Conservation (phyloP, 2,113 vertebrate genomes). For the Ptyas mucosa region DNA sequence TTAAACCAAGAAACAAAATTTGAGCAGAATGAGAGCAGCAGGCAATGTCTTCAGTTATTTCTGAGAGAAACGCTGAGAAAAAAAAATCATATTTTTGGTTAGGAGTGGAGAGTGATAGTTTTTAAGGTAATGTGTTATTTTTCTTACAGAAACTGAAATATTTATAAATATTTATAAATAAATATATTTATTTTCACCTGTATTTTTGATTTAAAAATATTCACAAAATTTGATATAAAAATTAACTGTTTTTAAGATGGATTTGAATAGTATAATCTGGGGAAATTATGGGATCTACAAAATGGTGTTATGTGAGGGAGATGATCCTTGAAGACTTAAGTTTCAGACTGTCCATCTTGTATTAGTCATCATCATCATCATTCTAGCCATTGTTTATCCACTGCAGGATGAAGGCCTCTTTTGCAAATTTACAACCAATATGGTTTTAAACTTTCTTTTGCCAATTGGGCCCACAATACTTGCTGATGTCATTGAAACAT, state of each 20-base stretch:
- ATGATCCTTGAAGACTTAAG: neutral
- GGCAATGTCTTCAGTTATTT: neutral
- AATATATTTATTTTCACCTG: neutral
- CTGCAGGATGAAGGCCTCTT: neutral
- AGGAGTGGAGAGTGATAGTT: neutral
- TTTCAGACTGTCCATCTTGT: neutral
- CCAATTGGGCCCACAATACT: neutral
- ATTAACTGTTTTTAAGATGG: neutral
- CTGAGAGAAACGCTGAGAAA: neutral
- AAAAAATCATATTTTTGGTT: neutral
- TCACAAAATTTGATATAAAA: neutral
- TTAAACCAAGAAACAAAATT: neutral
- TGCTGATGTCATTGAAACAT: neutral
- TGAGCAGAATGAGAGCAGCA: neutral
- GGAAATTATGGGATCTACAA: neutral
- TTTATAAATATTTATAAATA: neutral
- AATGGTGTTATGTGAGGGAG: neutral
- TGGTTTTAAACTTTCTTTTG: neutral
- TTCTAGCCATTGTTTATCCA: neutral
- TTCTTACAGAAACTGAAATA: neutral
- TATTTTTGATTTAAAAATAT: neutral
- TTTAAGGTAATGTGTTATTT: neutral
- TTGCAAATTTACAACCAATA: neutral
- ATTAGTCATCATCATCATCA: neutral
- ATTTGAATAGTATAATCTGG: neutral